phyloP scores from a whole-genome alignment of 2,113 vertebrate species.

The Labeo catla region DNA sequence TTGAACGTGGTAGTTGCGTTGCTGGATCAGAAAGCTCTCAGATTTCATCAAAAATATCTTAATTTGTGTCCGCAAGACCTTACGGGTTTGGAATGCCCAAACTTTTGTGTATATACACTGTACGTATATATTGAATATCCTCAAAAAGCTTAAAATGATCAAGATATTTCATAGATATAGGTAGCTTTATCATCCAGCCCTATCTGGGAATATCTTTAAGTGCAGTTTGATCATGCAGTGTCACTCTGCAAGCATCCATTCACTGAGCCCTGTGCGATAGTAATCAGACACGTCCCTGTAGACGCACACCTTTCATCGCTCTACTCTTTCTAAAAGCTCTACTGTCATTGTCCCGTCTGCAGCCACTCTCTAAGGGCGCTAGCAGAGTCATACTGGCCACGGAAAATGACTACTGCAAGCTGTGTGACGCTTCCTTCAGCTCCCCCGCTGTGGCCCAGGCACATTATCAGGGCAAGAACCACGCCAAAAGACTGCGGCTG shows the following conservation, averaged over 20 bases:
- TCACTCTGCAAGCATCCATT: slow-evolving; percentile 35
- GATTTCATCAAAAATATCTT: too few relatives aligned
- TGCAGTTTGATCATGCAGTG: slow-evolving; percentile 35
- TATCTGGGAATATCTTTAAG: slow-evolving; percentile 30
- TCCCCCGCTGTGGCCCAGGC: slow-evolving; percentile 95
- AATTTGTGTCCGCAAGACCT: too few relatives aligned
- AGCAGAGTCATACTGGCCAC: slow-evolving; percentile 96
- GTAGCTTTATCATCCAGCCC: background rate
- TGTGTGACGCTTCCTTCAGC: slow-evolving; percentile 97
- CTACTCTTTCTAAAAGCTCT: slow-evolving; percentile 32
- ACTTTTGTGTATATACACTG: background rate
- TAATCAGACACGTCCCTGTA: slow-evolving; percentile 42
- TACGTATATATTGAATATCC: background rate
- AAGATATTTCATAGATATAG: background rate
- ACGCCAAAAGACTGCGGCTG: slow-evolving; percentile 92
- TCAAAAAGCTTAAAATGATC: background rate
- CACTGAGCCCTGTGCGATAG: slow-evolving; percentile 27
- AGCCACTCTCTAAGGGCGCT: slow-evolving; percentile 83
- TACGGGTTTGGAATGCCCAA: background rate
- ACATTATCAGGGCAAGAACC: slow-evolving; percentile 97
- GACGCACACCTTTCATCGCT: background rate
- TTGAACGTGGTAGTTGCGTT: too few relatives aligned
- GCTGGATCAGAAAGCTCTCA: too few relatives aligned
- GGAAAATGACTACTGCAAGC: slow-evolving; percentile 97
- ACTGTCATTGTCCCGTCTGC: slow-evolving; percentile 67